Percentiles rank a stretch among this genome's conserved stretches.
Evolutionary conservation across 1,140 invertebrate species (phyloP).

Genomic region (honey bee (Apis mellifera)): DNA sequence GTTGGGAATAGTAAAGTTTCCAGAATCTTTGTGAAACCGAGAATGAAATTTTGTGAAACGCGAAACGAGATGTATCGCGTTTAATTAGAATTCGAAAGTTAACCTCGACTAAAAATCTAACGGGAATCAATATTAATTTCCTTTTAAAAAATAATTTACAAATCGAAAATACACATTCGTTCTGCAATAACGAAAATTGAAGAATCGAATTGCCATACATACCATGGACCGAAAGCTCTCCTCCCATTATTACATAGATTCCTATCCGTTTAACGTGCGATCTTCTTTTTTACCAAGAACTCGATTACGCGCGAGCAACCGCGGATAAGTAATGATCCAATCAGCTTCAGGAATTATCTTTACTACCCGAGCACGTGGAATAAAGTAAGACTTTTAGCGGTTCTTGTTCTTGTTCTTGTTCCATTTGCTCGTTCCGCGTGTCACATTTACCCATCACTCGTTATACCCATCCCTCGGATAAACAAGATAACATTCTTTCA

Average conservation of each 20-base stretch:
- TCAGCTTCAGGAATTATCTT: conserved; percentile 55
- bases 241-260: neutral
- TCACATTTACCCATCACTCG: conserved; percentile 39
- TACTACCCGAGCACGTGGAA: conserved; percentile 11
- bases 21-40: neutral
- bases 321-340: conserved; percentile 69
- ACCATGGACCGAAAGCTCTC: neutral
- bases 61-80: neutral
- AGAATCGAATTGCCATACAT: too few relatives aligned
- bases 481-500: conserved; percentile 42
- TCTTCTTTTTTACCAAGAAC: neutral
- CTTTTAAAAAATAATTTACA: too few relatives aligned
- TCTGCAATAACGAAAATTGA: too few relatives aligned
- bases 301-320: conserved; percentile 31
- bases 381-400: conserved; percentile 31
- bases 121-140: neutral
- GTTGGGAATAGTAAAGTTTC: neutral
- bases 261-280: neutral
- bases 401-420: too few relatives aligned
- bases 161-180: too few relatives aligned
- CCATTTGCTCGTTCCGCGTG: conserved; percentile 36
- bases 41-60: neutral
- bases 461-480: neutral
- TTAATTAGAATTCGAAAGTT: neutral
- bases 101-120: neutral